Evolutionary conservation across 2,888 invertebrate genomes (phyloP).

Genomic region (Lucinisca nassula): DNA sequence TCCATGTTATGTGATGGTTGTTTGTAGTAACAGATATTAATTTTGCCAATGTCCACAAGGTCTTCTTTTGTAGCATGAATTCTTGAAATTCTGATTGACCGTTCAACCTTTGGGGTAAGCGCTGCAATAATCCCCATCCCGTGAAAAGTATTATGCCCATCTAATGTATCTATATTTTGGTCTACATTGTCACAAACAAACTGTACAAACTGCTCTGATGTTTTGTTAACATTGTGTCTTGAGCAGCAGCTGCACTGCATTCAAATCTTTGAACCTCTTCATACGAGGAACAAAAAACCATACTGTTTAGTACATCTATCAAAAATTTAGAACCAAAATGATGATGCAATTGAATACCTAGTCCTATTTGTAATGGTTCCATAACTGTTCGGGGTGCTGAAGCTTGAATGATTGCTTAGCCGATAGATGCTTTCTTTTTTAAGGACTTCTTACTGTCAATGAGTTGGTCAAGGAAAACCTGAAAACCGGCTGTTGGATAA

Average conservation of each 20-base stretch:
- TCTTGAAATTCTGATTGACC: background rate
- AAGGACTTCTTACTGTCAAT: constrained; percentile 23
- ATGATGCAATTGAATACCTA: constrained; percentile 28
- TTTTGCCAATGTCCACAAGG: background rate
- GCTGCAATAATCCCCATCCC: background rate
- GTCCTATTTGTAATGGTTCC: constrained; percentile 7
- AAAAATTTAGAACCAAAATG: background rate
- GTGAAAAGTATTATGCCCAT: background rate
- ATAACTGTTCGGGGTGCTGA: background rate
- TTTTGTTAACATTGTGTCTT: background rate
- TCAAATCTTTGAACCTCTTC: background rate
- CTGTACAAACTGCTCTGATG: background rate
- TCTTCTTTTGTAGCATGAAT: background rate
- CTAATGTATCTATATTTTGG: background rate
- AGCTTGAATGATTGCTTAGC: constrained; percentile 27
- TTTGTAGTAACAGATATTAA: constrained; percentile 16
- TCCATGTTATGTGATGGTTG: background rate
- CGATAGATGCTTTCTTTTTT: constrained; percentile 32
- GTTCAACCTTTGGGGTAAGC: background rate
- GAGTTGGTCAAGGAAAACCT: constrained; percentile 37
- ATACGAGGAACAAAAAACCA: background rate
- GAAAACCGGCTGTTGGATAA: constrained; percentile 54
- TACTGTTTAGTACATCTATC: background rate
- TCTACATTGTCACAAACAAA: constrained; percentile 16
- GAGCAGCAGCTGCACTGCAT: background rate